phyloP scores from a whole-genome alignment of 2,888 invertebrate species.

The Eupithecia tripunctaria region DNA sequence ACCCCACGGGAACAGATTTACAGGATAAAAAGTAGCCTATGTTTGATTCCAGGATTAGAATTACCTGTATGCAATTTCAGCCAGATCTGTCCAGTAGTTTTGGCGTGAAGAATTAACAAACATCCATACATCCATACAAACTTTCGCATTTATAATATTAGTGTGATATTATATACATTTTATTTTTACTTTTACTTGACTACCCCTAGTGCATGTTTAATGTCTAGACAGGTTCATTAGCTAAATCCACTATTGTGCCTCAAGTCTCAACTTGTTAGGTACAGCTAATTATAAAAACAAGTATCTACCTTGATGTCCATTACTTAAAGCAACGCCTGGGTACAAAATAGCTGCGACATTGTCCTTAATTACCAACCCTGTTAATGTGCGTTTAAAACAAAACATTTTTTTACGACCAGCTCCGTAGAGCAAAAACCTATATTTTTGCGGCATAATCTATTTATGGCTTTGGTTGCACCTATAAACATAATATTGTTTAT shows the following conservation, averaged over 20 bases:
- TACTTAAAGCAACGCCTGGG: constrained; percentile 70
- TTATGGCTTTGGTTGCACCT: neutral
- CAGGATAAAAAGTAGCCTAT: no score
- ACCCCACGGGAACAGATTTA: no score
- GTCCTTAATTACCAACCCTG: constrained; percentile 75
- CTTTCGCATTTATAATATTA: no score
- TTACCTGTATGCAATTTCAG: no score
- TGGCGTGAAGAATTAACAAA: no score
- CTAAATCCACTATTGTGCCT: neutral
- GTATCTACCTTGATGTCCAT: constrained; percentile 50
- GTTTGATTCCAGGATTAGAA: no score
- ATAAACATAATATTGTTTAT: neutral
- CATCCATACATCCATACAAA: no score
- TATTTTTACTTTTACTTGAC: no score
- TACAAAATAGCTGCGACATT: constrained; percentile 62
- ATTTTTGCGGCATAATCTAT: neutral
- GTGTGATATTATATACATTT: no score
- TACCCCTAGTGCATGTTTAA: no score
- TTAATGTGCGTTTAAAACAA: constrained; percentile 71
- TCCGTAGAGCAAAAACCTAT: neutral
- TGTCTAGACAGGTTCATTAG: neutral
- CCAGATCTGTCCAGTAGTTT: no score
- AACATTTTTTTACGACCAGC: constrained; percentile 39
- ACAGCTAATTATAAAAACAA: constrained; percentile 46
- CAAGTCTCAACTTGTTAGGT: constrained; percentile 13